Percentiles rank a stretch among this genome's conserved stretches.
Conservation (phyloP, 2,888 invertebrate genomes). For the Hypselothyrea guttata region DNA sequence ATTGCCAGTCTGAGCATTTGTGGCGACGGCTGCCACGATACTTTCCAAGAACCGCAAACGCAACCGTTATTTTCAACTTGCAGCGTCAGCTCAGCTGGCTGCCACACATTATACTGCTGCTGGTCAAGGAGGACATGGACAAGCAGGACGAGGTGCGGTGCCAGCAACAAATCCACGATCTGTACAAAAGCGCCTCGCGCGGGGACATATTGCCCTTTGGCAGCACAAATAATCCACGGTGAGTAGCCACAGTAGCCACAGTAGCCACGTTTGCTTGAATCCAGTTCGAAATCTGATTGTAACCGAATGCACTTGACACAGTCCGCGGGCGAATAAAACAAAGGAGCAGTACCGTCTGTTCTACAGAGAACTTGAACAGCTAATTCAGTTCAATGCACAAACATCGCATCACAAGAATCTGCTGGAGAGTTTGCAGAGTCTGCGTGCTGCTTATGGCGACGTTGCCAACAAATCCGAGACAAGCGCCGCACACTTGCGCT, state of each 20-base stretch:
- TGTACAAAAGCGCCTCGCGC: slow-evolving; percentile 91
- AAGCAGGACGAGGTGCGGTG: slow-evolving; percentile 94
- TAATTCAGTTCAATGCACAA: slow-evolving; percentile 90
- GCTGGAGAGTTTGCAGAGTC: slow-evolving; percentile 90
- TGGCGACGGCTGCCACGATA: slow-evolving; percentile 90
- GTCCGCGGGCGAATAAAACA: slow-evolving; percentile 84
- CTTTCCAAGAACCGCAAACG: slow-evolving; percentile 94
- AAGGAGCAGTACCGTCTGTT: slow-evolving; percentile 96
- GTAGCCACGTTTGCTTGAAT: too few relatives aligned
- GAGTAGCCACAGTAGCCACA: too few relatives aligned
- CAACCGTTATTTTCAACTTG: slow-evolving; percentile 93
- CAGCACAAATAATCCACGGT: slow-evolving; percentile 83
- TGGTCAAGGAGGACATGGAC: slow-evolving; percentile 91
- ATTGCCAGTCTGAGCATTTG: slow-evolving; percentile 86
- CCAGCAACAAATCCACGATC: slow-evolving; percentile 90
- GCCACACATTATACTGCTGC: slow-evolving; percentile 90
- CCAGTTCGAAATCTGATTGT: neutral
- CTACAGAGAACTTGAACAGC: slow-evolving; percentile 94
- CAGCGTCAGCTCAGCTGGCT: slow-evolving; percentile 90
- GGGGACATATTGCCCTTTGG: slow-evolving; percentile 91
- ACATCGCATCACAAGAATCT: slow-evolving; percentile 90
- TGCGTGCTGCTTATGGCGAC: slow-evolving; percentile 83
- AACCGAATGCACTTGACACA: slow-evolving; percentile 19
- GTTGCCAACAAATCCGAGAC: slow-evolving; percentile 85
- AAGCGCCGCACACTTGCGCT: slow-evolving; percentile 84